Percentiles rank a stretch among this genome's conserved stretches.
These are phyloP conservation scores for Neosilurus mollespiculum DNA, from an alignment of 2,797 vertebrate genomes.

Conservation along the genomic window DNA sequence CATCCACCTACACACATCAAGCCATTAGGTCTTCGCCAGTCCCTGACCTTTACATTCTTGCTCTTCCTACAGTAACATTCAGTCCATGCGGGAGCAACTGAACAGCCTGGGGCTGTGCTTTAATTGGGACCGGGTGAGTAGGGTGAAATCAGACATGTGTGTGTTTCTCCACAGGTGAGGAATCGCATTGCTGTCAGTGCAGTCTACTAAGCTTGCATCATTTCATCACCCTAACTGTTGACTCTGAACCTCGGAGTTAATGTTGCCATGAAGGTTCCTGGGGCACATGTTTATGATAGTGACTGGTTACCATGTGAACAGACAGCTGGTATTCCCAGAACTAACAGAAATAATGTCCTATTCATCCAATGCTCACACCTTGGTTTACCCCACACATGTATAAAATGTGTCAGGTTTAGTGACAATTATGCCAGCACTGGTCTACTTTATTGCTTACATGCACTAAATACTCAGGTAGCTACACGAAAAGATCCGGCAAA, in stretches of 20 bases:
- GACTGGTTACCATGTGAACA: constrained; percentile 48
- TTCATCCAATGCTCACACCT: constrained; percentile 15
- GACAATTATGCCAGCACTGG: neutral
- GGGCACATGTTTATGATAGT: constrained; percentile 27
- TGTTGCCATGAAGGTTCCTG: constrained; percentile 21
- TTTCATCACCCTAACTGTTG: constrained; percentile 32
- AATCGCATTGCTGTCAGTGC: constrained; percentile 29
- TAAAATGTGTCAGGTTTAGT: constrained; percentile 1
- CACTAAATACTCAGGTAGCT: neutral
- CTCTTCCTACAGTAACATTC: constrained; percentile 84
- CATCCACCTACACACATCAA: constrained; percentile 4
- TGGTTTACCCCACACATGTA: neutral
- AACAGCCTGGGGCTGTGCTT: constrained; percentile 90
- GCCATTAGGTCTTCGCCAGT: neutral
- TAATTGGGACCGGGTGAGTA: constrained; percentile 87
- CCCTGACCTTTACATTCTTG: constrained; percentile 31
- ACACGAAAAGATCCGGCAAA: neutral
- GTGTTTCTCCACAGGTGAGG: constrained; percentile 18
- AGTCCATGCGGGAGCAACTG: constrained; percentile 89
- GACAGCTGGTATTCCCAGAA: constrained; percentile 18
- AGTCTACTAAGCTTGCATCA: constrained; percentile 11
- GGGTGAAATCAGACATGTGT: neutral
- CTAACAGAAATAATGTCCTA: constrained; percentile 4
- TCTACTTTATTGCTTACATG: neutral
- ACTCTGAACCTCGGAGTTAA: constrained; percentile 8